Base-by-base conservation (phyloP, 2,888 invertebrate species). In the Xestia sexstrigata region DNA sequence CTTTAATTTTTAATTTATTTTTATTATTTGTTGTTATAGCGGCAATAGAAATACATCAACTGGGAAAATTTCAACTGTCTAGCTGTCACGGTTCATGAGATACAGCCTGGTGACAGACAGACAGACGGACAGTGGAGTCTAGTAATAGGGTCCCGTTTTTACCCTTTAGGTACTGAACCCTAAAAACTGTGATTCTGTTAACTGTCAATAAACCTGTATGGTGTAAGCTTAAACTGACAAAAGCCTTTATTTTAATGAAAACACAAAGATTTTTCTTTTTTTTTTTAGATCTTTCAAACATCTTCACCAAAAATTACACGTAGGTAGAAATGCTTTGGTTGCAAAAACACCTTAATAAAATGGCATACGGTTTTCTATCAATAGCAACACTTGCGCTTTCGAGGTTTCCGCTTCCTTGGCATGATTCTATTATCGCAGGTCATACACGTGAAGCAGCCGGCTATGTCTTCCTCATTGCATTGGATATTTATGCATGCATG, bases 401-500 rank as follows among this genome's bases (percentile, higher is more conserved):
- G 90, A 0, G n/a, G 0, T 76, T 83, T 92, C 30, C 87, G 89
- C 70, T 84, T 91, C 74, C 87, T 92, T 0, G 91, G 87, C 1
- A 78, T 47, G 7, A 94, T 79, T 0, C 88, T 90, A 0, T 92
- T 90, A 0, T 92, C 92, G 76, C 95, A 96, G 0, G 91, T 86
- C 23, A 91, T 87, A 82, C 95, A 96, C 0, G 95, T 94, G 13
- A 91, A 58, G 73, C 94, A 94, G 84, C 94, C 95, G 0, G 93
- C 92, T 6, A 96, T 87, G n/a, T 95, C 97, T 0, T 96, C 95
- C n/a, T 97, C 97, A 76, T 97, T 97, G 78, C 97, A 97, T 90
- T 98, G 98, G 30, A 98, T 97, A 85, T 97, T 97, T 26, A 97
- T 96, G 26, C 98, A 98, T 70, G 97, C 97, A 88, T 97, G 97